Percentiles rank a stretch among this genome's conserved stretches.
phyloP scores from a whole-genome alignment of 2,888 invertebrate genomes.

The Labia minor region DNA sequence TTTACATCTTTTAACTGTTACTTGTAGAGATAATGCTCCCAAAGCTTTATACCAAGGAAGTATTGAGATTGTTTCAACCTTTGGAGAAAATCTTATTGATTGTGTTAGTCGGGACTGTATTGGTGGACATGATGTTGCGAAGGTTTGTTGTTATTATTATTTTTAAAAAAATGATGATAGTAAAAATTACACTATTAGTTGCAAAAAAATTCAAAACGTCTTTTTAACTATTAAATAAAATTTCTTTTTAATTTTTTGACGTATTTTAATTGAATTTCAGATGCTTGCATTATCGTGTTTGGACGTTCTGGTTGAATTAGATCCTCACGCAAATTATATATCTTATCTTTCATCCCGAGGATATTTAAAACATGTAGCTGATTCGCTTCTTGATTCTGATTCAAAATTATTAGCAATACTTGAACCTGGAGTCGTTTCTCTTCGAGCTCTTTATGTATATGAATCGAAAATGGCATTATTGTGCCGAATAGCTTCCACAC shows the following conservation, averaged over 20 bases:
- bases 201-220: not conserved
- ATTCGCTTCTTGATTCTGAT: conserved; percentile 66
- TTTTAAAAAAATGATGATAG: no score
- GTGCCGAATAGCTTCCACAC: conserved; percentile 54
- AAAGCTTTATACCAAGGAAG: conserved; percentile 36
- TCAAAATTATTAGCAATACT: conserved; percentile 52
- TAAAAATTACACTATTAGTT: no score
- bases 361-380: conserved; percentile 73
- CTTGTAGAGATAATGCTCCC: conserved; percentile 23
- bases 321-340: conserved; percentile 56
- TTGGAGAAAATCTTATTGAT: conserved; percentile 71
- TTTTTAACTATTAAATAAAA: no score
- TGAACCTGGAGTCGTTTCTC: conserved; percentile 46
- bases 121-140: conserved; percentile 78
- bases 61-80: conserved; percentile 54
- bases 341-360: conserved; percentile 46
- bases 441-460: conserved; percentile 72
- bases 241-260: conserved; percentile 19
- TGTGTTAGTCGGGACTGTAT: conserved; percentile 76
- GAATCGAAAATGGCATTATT: conserved; percentile 77
- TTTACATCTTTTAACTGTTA: conserved; percentile 65
- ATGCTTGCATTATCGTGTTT: conserved; percentile 77
- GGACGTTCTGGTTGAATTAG: conserved; percentile 64
- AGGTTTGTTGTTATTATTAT: conserved; percentile 36
- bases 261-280: conserved; percentile 30